Base-by-base conservation (phyloP, 2,888 invertebrate genomes). In the Unio delphinus region DNA sequence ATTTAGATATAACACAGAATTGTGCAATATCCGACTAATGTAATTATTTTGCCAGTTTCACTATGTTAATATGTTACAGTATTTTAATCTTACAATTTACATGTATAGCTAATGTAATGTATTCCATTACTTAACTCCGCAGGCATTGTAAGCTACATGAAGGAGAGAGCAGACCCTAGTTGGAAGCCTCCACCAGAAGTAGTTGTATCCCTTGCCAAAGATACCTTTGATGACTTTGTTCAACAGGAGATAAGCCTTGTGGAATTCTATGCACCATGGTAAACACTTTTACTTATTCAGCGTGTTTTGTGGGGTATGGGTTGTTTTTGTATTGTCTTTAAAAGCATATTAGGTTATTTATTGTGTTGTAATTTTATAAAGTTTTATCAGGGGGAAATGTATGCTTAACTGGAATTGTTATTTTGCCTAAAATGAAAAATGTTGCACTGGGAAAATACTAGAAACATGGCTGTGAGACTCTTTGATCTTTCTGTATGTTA, bases 181-280 rank as follows among this genome's bases (percentile, higher is more conserved):
- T 93, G 92, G 90, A 90, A 90, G 76, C 92, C 92, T 17, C 92
- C 92, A n/a, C 90, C 91, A 63, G 90, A 90, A 60, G 89, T 88
- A 66, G 92, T 92, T 18, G 81, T 92, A 65, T 88, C 90, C 54
- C 85, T 93, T 61, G 91, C 91, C 15, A 70, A 83, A 73, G 76
- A 82, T 54, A 86, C 85, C 69, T 90, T 90, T 81, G 89, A 90
- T 34, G 89, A 90, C 1, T 87, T 89, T 70, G 84, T 92, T 59
- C 83, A 89, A n/a, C 89, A 90, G 65, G 91, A 91, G 20, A 88
- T 91, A 23, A 88, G 90, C 45, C 86, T 92, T 55, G 91, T 92
- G 23, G 92, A 92, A 81, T 92, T 92, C 81, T 92, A 92, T 86
- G 92, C 92, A n/a, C 92, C 92, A 45, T 92, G 92, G 92, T 92